Conservation (phyloP, 37 sponge, comb jelly and placozoan species). For the Beroe forskalii region DNA sequence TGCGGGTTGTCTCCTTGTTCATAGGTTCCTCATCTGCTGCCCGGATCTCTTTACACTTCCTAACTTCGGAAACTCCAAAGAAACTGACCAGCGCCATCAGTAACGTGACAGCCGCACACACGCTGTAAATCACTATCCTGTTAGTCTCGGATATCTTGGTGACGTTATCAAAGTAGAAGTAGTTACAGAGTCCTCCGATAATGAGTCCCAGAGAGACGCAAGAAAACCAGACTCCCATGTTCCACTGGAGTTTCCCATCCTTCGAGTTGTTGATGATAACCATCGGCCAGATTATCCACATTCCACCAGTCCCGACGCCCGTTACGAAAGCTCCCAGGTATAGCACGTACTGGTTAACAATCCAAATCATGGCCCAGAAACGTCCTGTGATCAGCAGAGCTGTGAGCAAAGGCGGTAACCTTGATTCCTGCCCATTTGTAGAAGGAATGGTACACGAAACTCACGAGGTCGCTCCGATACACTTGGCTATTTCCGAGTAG, state of each 20-base stretch:
- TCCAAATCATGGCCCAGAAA: slow-evolving; percentile 3
- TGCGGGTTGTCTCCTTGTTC: background rate
- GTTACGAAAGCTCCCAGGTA: background rate
- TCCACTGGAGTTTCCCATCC: background rate
- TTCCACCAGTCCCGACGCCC: background rate
- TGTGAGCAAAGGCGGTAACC: background rate
- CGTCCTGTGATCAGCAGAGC: background rate
- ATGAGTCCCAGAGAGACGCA: background rate
- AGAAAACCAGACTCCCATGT: background rate
- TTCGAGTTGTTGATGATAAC: background rate
- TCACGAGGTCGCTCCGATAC: background rate
- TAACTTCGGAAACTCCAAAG: background rate
- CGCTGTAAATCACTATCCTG: background rate
- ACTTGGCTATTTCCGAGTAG: background rate
- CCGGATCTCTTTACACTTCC: too few relatives aligned
- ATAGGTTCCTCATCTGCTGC: background rate
- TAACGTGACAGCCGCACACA: background rate
- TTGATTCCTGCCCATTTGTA: slow-evolving; percentile 4
- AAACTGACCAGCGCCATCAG: background rate
- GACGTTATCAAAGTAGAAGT: slow-evolving; percentile 5
- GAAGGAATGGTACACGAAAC: slow-evolving; percentile 16
- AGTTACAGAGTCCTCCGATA: background rate
- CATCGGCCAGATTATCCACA: slow-evolving; percentile 25
- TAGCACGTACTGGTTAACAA: background rate
- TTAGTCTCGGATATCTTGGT: background rate